phyloP scores from a whole-genome alignment of 2,113 vertebrate genomes.

The Cariama cristata region DNA sequence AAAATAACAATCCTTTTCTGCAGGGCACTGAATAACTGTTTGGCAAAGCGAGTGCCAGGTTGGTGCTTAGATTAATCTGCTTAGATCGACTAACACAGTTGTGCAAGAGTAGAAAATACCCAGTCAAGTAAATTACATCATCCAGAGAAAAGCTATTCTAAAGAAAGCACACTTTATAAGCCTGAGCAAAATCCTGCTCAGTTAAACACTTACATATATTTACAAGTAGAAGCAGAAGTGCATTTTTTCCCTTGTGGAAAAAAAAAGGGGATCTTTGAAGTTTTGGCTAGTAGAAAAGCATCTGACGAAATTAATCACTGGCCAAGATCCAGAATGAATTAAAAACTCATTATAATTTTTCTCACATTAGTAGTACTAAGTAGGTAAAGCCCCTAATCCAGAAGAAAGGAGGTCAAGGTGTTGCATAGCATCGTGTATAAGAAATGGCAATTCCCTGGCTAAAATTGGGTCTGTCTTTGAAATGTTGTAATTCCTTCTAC shows the following conservation, averaged over 20 bases:
- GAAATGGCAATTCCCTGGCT: not conserved
- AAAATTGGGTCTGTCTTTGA: not conserved
- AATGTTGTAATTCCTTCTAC: not conserved
- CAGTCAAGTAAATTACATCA: constrained; percentile 74
- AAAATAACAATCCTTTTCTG: constrained; percentile 39
- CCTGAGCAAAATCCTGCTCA: constrained; percentile 7
- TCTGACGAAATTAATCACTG: not conserved
- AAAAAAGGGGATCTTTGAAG: not conserved
- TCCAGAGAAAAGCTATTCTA: constrained; percentile 73
- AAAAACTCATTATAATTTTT: constrained; percentile 4
- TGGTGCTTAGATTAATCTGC: constrained; percentile 56
- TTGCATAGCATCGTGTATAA: not conserved
- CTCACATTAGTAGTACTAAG: not conserved
- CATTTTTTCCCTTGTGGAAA: not conserved
- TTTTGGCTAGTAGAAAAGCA: not conserved
- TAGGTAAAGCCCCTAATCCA: not conserved
- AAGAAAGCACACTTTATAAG: constrained; percentile 66
- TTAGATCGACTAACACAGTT: constrained; percentile 64
- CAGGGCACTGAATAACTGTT: not conserved
- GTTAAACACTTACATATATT: constrained; percentile 29
- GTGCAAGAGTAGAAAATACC: constrained; percentile 66
- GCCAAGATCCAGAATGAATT: not conserved
- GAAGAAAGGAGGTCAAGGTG: not conserved
- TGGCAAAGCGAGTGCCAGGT: not conserved
- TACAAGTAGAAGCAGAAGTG: not conserved